Evolutionary conservation across 2,797 vertebrate species (phyloP), one percentile per base, ranked within the genome.

Genomic region (Amniataba percoides): DNA sequence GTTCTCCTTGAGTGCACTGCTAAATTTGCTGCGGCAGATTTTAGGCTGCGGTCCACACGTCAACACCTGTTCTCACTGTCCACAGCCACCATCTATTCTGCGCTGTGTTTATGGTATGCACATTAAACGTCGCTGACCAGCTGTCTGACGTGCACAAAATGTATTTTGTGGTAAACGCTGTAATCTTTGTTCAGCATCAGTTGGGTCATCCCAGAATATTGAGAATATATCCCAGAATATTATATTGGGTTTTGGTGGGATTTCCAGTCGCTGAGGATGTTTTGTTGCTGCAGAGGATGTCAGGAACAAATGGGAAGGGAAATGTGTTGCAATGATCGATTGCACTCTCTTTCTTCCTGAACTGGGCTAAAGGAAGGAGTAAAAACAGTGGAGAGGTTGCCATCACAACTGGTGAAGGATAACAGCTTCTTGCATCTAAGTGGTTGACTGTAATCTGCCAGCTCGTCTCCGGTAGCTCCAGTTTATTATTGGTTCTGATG

Each of bases 1-100:
- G 86, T 84, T 89, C 76, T 61, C 53, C 82, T 51, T 52, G 42
- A 71, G 46, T 72, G 78, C 82, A 58, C 78, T 62, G 63, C 66
- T 80, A 58, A 78, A 80, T 80, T 51, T 67, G 58, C 71, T 58
- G 77, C 69, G 57, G 81, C 66, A n/a, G 66, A 60, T 3, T 75
- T 78, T 14, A 40, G 40, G 36, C 63, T 31, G 34, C 0, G 25
- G 69, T 67, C 36, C 15, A 18, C 71, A 53, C 56, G 59, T 70
- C 80, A 66, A 23, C 59, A 16, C 46, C 13, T 18, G 31, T 70
- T 78, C 70, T 77, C 42, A 45, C 39, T 25, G 57, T 68, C 57
- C 42, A 11, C 55, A 21, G 71, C 27, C 31, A 48, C 39, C 39
- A 48, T 34, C 1, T 25, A 34, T 43, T 31, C 18, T n/a, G 1